Base-by-base conservation (phyloP, 1,140 invertebrate species). In the Drosophila sproati region DNA sequence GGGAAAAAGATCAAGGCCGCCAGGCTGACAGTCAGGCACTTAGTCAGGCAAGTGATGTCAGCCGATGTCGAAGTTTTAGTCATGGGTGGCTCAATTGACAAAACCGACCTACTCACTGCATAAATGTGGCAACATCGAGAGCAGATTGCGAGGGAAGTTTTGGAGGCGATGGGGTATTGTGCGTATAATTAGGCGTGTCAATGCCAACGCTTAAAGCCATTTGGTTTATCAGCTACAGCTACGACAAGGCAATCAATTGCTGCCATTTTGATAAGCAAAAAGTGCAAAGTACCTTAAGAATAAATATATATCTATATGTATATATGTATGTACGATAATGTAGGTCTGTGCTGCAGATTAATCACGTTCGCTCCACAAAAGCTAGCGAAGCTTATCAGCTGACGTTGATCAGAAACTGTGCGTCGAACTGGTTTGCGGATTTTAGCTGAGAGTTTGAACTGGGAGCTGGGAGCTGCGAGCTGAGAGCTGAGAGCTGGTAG, bases 191-290 rank as follows among this genome's bases (percentile, higher is more conserved):
- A 75, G 83, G 83, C 83, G 83, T 88, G 83, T 88, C 85, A 88
- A 88, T 80, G 77, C 77, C 85, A 54, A 83, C 70, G 83, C 85
- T 80, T 83, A 56, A 80, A 74, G 83, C 70, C 85, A 80, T 88
- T 89, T 52, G 66, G 66, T 77, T 88, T 88, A 88, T 88, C 83
- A 66, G 76, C 66, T 60, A 48, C 68, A 60, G 34, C 68, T 55
- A 43, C 73, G 82, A 88, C 82, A 88, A 70, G 77, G 59, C 73
- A 88, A 88, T 89, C 89, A 88, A 88, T 88, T 88, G 83, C 83
- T 77, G 83, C 83, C 80, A 88, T 88, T 88, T 86, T 72, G 77
- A 88, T 88, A 89, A 83, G 83, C 83, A 82, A 80, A 85, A 78
- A 83, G 80, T 78, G 81, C 67, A 72, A 80, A 82, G 72, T 67